Base-by-base conservation (phyloP, 2,113 vertebrate genomes). In the Dascyllus trimaculatus region DNA sequence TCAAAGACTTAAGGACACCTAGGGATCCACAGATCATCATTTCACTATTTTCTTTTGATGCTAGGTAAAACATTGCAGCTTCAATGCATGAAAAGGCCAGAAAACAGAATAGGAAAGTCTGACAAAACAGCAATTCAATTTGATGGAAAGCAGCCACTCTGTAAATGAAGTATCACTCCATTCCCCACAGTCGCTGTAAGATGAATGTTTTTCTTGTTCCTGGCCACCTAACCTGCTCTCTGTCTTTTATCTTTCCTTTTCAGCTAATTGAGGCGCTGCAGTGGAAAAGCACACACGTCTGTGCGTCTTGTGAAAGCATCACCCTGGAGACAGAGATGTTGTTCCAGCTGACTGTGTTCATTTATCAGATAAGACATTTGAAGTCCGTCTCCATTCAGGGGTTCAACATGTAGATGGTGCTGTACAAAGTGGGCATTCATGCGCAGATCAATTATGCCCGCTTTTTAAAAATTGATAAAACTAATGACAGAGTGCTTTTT, bases 241-340 rank as follows among this genome's bases (percentile, higher is more conserved):
- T 69, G 45, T 21, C 56, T 48, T 71, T 51, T 25, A 67, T 76
- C 29, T 67, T 22, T 49, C 8, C 32, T 21, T 51, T 43, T 29
- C 38, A 29, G 15, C 61, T 56, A 49, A 25, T 10, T 58, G 67
- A 61, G 26, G 26, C 0, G 2, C 61, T 29, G 49, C 57, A 58
- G 14, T 29, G 58, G 64, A 52, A 14, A 24, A 66, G 35, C 38
- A 38, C 51, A 32, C n/a, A 67, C 6, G 60, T 73, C 38, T 51
- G 54, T 51, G 29, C n/a, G 21, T 58, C 21, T 61, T 53, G 19
- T 56, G 32, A 71, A 62, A 78, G 59, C 17, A 53, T 54, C 75
- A 54, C 18, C 35, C 10, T 40, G 52, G 48, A 45, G 57, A 68
- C 43, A 7, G 49, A 59, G 56, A 68, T 72, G 22, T 6, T 66